Evolutionary conservation across 2,113 vertebrate species (phyloP).

Genomic region (Jacana jacana): DNA sequence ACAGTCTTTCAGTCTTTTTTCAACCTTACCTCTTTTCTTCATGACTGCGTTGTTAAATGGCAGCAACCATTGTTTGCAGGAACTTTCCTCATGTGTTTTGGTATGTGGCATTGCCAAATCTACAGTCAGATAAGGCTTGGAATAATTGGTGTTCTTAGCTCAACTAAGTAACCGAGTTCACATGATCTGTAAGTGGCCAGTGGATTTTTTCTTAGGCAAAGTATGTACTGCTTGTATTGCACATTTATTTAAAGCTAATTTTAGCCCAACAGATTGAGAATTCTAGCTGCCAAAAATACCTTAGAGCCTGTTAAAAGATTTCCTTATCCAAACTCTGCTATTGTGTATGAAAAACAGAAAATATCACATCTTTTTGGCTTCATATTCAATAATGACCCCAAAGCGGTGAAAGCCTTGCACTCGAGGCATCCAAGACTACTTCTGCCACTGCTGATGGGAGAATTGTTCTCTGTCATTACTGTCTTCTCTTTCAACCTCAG

Average conservation of each 20-base stretch:
- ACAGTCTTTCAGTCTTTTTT: neutral
- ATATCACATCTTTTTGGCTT: neutral
- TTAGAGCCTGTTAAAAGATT: neutral
- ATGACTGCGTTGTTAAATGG: neutral
- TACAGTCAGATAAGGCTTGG: constrained; percentile 11
- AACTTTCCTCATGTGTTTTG: neutral
- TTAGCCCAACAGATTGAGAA: constrained; percentile 13
- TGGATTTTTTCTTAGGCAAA: neutral
- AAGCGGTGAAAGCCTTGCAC: neutral
- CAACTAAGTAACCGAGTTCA: neutral
- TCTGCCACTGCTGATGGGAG: constrained; percentile 18
- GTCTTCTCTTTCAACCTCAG: constrained; percentile 47
- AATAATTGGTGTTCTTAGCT: constrained; percentile 17
- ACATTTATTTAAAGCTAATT: constrained; percentile 26
- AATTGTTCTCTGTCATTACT: constrained; percentile 22
- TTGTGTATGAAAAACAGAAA: neutral
- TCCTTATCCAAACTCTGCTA: neutral
- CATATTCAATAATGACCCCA: neutral
- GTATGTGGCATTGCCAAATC: neutral
- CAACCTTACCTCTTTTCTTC: neutral
- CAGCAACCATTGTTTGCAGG: neutral
- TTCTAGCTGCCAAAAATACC: constrained; percentile 11
- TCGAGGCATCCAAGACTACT: neutral
- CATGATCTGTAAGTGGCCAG: constrained; percentile 15
- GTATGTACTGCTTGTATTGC: neutral